phyloP scores from a whole-genome alignment of 2,888 invertebrate species.

The Synergus umbraculus region DNA sequence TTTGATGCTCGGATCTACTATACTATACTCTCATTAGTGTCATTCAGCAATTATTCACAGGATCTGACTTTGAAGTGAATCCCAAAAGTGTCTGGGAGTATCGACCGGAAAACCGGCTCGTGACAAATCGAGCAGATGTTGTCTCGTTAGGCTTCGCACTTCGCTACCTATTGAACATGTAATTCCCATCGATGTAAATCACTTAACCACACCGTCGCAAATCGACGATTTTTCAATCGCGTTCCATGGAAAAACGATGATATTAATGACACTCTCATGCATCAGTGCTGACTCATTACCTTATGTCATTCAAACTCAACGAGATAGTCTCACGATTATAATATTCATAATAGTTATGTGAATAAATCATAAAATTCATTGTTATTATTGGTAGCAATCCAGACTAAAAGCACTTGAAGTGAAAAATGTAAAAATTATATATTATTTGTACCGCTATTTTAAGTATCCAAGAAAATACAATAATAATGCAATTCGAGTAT shows the following conservation, averaged over 20 bases:
- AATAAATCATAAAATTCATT: background rate
- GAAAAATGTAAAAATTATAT: background rate
- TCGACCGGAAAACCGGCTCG: slow-evolving; percentile 65
- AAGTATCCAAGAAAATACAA: too few species aligned
- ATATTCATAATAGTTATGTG: background rate
- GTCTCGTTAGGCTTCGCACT: slow-evolving; percentile 69
- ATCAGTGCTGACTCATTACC: background rate
- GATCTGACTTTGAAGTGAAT: slow-evolving; percentile 62
- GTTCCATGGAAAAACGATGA: background rate
- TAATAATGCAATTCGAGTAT: background rate
- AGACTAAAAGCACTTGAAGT: background rate
- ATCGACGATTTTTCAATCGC: slow-evolving; percentile 49
- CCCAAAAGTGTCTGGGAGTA: slow-evolving; percentile 52
- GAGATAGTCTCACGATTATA: background rate
- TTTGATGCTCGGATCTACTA: slow-evolving; percentile 57
- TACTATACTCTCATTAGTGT: slow-evolving; percentile 74
- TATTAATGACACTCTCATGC: slow-evolving; percentile 2
- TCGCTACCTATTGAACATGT: slow-evolving; percentile 60
- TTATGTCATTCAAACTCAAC: background rate
- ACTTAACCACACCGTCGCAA: slow-evolving; percentile 52
- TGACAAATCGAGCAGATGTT: slow-evolving; percentile 74
- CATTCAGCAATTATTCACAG: slow-evolving; percentile 76
- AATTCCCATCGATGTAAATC: slow-evolving; percentile 53
- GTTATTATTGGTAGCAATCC: background rate
- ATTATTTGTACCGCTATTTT: background rate